A percentile compares a stretch with the other conserved stretches of the same genome.
Conservation (phyloP, 2,888 invertebrate species). For the Halictus ligatus region DNA sequence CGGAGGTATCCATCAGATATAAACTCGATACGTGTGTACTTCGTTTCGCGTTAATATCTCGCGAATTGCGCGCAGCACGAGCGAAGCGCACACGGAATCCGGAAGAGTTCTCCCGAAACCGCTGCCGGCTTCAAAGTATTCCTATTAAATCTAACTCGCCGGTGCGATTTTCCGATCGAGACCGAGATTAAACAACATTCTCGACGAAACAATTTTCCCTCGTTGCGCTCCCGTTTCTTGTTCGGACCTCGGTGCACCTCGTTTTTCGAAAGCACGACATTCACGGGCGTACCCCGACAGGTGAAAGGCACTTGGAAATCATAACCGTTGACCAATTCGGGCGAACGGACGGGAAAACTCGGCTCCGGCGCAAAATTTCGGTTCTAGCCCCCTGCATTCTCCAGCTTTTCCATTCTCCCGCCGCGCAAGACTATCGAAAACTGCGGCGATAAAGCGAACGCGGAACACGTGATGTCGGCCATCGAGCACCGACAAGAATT, state of each 20-base stretch:
- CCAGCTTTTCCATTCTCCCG: constrained; percentile 24
- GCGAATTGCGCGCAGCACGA: background rate
- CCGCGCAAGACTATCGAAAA: constrained; percentile 42
- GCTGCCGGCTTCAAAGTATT: background rate
- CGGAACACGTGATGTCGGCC: constrained; percentile 41
- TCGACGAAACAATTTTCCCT: background rate
- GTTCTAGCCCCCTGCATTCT: constrained; percentile 2
- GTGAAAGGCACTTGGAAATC: constrained; percentile 17
- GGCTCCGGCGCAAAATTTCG: constrained; percentile 39
- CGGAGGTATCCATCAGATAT: background rate
- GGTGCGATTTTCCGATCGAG: background rate
- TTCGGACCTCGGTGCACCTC: background rate
- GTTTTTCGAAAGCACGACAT: background rate
- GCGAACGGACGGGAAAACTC: constrained; percentile 22
- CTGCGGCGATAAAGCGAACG: constrained; percentile 42
- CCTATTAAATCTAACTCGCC: background rate
- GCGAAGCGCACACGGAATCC: background rate
- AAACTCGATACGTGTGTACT: constrained; percentile 1
- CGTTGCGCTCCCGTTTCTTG: background rate
- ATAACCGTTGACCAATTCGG: constrained; percentile 27
- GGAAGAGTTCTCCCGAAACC: background rate
- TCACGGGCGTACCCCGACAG: background rate
- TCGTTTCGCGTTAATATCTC: background rate
- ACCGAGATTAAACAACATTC: background rate
- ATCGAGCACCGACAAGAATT: constrained; percentile 49